Evolutionary conservation across 2,113 vertebrate genomes (phyloP).

Genomic region (Ceratotherium simum): DNA sequence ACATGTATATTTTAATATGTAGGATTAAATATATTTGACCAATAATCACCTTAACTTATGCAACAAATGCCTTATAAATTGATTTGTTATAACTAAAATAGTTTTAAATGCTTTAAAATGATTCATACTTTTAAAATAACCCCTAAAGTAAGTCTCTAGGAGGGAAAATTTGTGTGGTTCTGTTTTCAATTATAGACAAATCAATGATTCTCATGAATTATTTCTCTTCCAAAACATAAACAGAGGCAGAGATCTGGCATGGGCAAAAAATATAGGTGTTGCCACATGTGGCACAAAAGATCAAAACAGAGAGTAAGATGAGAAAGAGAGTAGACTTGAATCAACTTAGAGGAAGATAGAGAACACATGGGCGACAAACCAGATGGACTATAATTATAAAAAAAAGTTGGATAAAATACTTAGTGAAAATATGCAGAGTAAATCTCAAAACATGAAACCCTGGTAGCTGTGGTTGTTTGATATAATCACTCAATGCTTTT

Average conservation of each 20-base stretch:
- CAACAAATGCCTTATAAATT: background rate
- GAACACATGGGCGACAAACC: background rate
- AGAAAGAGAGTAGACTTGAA: background rate
- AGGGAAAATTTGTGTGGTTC: background rate
- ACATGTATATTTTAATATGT: background rate
- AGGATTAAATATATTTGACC: background rate
- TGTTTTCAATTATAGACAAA: constrained; percentile 6
- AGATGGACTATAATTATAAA: background rate
- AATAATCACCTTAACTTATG: background rate
- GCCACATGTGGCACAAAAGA: background rate
- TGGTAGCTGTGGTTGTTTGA: background rate
- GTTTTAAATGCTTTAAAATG: background rate
- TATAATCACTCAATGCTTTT: background rate
- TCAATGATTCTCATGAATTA: background rate
- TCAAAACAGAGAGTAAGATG: background rate
- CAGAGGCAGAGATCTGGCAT: background rate
- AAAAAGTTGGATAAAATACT: background rate
- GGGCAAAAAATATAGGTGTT: background rate
- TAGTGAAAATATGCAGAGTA: background rate
- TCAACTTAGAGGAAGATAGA: background rate
- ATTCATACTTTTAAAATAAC: background rate
- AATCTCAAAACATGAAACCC: constrained; percentile 25
- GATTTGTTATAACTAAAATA: background rate
- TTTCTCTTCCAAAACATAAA: background rate
- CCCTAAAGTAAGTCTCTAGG: background rate